Base-by-base conservation (phyloP, 2,113 vertebrate species). In the Ochotona curzoniae region DNA sequence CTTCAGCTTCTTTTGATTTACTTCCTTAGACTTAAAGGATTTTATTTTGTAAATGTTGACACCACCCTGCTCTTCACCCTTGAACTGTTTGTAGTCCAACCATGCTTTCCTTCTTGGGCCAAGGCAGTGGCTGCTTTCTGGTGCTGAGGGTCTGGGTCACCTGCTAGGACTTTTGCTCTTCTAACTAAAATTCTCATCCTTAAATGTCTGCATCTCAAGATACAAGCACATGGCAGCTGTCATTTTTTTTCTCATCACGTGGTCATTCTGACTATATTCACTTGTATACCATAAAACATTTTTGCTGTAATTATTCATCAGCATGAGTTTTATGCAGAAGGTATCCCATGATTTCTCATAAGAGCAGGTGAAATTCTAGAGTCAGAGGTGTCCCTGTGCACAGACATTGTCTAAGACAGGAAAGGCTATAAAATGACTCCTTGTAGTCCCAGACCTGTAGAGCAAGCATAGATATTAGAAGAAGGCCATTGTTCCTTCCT, bases 371-470 rank as follows among this genome's bases (percentile, higher is more conserved):
- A 32, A 49, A 9, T 71, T 60, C 67, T 63, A 23, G 67, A 95
- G 61, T 51, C 3, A 69, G 81, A 85, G 51, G 63, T 82, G n/a
- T 74, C 15, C n/a, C 70, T 44, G 28, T 30, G 49, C 21, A 21
- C 7, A 20, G n/a, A 7, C 0, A 0, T 21, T 8, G 57, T 6
- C 0, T 70, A n/a, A 28, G 26, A 44, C 0, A 4, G 69, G 26
- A 21, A 35, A 15, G 3, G 15, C 4, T 76, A 1, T 70, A 47
- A 81, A 78, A 78, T 13, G 14, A 66, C 28, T 64, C 15, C 21
- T 49, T 35, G 49, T 30, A 3, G 71, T 70, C 38, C 21, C 26
- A 79, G 32, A 25, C 44, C 73, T 60, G 1, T 17, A 61, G 47
- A 64, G n/a, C 4, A 57, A 60, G 25, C 4, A 18, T 4, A 61